These are phyloP conservation scores for Pandemis cinnamomeana DNA, from an alignment of 2,888 invertebrate genomes.

Conservation along the genomic window DNA sequence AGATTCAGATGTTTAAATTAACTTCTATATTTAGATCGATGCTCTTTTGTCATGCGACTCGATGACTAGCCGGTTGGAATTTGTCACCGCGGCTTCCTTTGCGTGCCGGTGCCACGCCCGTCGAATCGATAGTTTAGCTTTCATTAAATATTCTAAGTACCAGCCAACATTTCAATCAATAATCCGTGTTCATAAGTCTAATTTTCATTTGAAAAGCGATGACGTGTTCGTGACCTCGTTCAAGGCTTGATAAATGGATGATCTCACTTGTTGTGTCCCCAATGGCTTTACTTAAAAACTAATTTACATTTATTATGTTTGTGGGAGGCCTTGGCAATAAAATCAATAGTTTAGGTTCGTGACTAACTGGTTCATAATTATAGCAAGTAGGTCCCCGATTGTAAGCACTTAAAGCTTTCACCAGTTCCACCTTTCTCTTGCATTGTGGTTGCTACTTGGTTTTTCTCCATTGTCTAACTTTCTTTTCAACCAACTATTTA, in stretches of 20 bases:
- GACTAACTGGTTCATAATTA: not conserved
- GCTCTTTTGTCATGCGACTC: slow-evolving; percentile 45
- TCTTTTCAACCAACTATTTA: not conserved
- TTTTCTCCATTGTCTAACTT: slow-evolving; percentile 28
- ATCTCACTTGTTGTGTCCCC: slow-evolving; percentile 56
- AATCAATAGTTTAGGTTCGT: slow-evolving; percentile 12
- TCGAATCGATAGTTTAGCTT: slow-evolving; percentile 23
- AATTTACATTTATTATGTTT: slow-evolving; percentile 18
- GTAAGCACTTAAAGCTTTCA: not conserved
- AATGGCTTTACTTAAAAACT: slow-evolving; percentile 20
- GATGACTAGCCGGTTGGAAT: slow-evolving; percentile 20
- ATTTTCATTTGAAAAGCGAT: slow-evolving; percentile 37
- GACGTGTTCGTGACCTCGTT: slow-evolving; percentile 56
- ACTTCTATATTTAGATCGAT: slow-evolving; percentile 41
- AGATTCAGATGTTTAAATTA: slow-evolving; percentile 32
- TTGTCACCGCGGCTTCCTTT: slow-evolving; percentile 50
- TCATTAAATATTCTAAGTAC: not conserved
- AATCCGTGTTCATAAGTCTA: slow-evolving; percentile 4
- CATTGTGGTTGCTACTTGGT: slow-evolving; percentile 11
- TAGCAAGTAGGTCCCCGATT: not conserved
- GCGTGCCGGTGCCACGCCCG: slow-evolving; percentile 53
- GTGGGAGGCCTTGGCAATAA: not conserved
- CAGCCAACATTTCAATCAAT: not conserved
- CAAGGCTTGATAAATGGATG: slow-evolving; percentile 53
- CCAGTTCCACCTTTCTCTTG: slow-evolving; percentile 54